Evolutionary conservation across 37 sponge, comb jelly and placozoan genomes (phyloP).

Genomic region (Haliclona indistincta): DNA sequence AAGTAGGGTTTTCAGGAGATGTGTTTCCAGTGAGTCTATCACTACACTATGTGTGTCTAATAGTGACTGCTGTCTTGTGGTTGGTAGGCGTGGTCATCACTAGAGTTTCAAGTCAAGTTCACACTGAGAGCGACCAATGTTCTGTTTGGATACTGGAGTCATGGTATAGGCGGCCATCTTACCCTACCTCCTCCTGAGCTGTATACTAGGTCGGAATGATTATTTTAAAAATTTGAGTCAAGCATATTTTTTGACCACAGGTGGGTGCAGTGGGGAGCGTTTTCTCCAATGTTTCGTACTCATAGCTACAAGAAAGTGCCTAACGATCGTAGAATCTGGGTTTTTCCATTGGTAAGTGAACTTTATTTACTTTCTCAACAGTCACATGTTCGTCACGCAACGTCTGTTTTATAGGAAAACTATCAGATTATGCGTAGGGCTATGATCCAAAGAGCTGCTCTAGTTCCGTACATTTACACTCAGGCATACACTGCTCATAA

Average conservation of each 20-base stretch:
- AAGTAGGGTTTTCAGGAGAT: constrained; percentile 80
- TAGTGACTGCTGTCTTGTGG: neutral
- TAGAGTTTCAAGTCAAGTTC: constrained; percentile 76
- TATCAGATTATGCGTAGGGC: constrained; percentile 59
- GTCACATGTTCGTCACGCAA: too few relatives aligned
- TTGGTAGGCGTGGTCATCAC: constrained; percentile 57
- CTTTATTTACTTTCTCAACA: too few relatives aligned
- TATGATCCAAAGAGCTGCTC: constrained; percentile 38
- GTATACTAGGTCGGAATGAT: constrained; percentile 44
- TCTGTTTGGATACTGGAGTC: constrained; percentile 81
- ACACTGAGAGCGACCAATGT: constrained; percentile 77
- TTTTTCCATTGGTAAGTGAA: constrained; percentile 67
- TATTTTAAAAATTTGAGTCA: too few relatives aligned
- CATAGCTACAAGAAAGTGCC: constrained; percentile 64
- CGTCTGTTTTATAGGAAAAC: constrained; percentile 24
- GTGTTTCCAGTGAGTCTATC: constrained; percentile 67
- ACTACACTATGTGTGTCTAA: too few relatives aligned
- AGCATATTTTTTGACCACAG: too few relatives aligned
- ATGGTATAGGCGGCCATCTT: constrained; percentile 78
- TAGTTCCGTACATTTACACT: constrained; percentile 78
- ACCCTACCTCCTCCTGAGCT: constrained; percentile 63
- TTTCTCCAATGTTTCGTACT: constrained; percentile 78
- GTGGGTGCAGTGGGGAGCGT: constrained; percentile 86
- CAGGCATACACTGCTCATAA: constrained; percentile 59
- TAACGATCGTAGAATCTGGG: constrained; percentile 66